Evolutionary conservation across 1,140 invertebrate species (phyloP), one percentile per base, ranked within the genome.

Genomic region (Apis florea): DNA sequence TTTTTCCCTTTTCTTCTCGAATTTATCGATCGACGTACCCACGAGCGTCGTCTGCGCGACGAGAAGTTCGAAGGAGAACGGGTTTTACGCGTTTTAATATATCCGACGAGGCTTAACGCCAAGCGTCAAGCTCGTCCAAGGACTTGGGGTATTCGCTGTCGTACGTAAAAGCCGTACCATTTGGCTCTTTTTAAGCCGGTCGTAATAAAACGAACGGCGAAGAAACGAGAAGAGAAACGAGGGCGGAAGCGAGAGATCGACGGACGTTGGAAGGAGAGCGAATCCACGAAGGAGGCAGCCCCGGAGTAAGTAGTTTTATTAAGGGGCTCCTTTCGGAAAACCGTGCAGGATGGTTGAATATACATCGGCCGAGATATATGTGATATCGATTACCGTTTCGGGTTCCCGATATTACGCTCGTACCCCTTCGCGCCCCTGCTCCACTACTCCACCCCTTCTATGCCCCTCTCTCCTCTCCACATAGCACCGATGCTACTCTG

Each of bases 361-460:
- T 90, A 90, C 90, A 91, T 89, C 84, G 82, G 72, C 47, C 75
- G 82, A 90, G 90, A 90, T 90, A 90, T 87, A 90, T 90, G 87
- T 89, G 89, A 91, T 92, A 92, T 92, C 91, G 91, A 92, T 92
- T 92, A 92, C 91, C 90, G 89, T 92, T 92, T 91, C 88, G 87
- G 88, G 81, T 88, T 88, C 89, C 88, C 80, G 84, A 92, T 92
- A 92, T 92, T 92, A 91, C 91, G 89, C 87, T 89, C 83, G 89
- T 90, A 88, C 73, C 68, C 83, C 80, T 73, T 78, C 75, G 51
- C 85, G 59, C 76, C 83, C 84, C 67, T 82, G 64, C 77, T 74
- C 61, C 73, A 56, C 61, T 70, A 56, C 67, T 77, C 73, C 83
- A 67, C 77, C 83, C 63, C 56, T 75, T 63, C 63, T 83, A 1